Percentiles rank a stretch among this genome's conserved stretches.
Evolutionary conservation across 2,797 vertebrate genomes (phyloP).

Genomic region (Enteromius trimaculatus): DNA sequence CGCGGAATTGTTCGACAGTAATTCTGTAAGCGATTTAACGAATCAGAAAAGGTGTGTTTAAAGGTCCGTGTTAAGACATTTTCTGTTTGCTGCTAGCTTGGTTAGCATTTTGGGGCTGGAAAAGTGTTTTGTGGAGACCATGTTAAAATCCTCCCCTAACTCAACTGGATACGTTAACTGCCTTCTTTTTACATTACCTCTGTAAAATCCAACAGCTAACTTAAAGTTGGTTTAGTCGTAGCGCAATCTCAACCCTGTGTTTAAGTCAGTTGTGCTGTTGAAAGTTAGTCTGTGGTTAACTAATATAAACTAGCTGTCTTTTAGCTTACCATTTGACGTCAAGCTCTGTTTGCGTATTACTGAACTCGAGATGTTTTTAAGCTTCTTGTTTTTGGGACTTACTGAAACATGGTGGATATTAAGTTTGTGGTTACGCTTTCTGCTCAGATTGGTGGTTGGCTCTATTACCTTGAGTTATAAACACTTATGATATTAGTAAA

Average conservation of each 20-base stretch:
- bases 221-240: not conserved
- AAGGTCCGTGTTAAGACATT: not conserved
- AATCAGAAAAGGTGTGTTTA: not conserved
- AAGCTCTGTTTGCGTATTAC: not conserved
- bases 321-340: not conserved
- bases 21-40: not conserved
- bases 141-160: not conserved
- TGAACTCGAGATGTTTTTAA: not conserved
- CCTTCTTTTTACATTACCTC: not conserved
- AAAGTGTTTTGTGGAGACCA: slow-evolving; percentile 26
- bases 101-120: slow-evolving; percentile 42
- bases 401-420: not conserved
- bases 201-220: not conserved
- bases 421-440: not conserved
- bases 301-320: not conserved
- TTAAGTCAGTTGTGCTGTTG: not conserved
- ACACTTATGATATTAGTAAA: too few relatives aligned
- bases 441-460: not conserved
- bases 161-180: not conserved
- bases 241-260: not conserved
- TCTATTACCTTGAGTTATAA: not conserved
- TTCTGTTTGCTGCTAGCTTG: slow-evolving; percentile 17
- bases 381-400: not conserved
- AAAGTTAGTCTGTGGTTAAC: slow-evolving; percentile 22
- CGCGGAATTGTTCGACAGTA: not conserved